phyloP scores from a whole-genome alignment of 2,797 vertebrate species.

The Eutrigla gurnardus region DNA sequence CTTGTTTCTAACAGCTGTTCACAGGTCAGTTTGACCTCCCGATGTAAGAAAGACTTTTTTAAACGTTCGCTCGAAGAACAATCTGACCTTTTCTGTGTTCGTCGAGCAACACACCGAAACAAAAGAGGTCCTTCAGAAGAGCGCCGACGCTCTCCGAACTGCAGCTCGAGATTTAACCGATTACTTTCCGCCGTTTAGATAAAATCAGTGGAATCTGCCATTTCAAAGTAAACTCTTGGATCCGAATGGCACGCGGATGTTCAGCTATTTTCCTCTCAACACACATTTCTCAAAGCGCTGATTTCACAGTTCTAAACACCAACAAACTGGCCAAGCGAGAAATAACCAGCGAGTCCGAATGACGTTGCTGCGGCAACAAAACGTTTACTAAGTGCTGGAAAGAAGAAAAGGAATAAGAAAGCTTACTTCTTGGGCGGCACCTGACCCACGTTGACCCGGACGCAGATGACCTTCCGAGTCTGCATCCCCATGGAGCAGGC shows the following conservation, averaged over 20 bases:
- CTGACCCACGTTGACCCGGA: constrained; percentile 97
- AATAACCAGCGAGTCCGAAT: constrained; percentile 22
- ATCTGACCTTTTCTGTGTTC: constrained; percentile 15
- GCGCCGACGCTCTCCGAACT: not conserved
- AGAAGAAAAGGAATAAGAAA: not conserved
- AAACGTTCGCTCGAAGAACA: constrained; percentile 4
- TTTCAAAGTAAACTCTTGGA: constrained; percentile 45
- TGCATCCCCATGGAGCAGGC: constrained; percentile 93
- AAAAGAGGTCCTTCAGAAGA: constrained; percentile 25
- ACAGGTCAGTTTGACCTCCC: constrained; percentile 15
- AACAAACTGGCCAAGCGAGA: constrained; percentile 17
- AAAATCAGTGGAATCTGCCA: constrained; percentile 36
- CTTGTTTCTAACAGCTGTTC: constrained; percentile 6
- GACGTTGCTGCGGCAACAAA: not conserved
- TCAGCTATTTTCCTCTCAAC: constrained; percentile 31
- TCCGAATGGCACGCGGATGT: constrained; percentile 25
- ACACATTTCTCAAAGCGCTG: constrained; percentile 11
- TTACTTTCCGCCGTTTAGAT: constrained; percentile 24
- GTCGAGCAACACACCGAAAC: constrained; percentile 21
- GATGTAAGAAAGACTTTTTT: constrained; percentile 1
- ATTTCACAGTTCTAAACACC: constrained; percentile 42
- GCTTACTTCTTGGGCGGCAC: constrained; percentile 98
- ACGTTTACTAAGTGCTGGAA: not conserved
- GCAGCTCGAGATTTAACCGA: constrained; percentile 38
- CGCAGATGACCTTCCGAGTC: constrained; percentile 97